A percentile compares a stretch with the other conserved stretches of the same genome.
phyloP scores from a whole-genome alignment of 2,797 vertebrate species.

The Sebastes melanostomus region DNA sequence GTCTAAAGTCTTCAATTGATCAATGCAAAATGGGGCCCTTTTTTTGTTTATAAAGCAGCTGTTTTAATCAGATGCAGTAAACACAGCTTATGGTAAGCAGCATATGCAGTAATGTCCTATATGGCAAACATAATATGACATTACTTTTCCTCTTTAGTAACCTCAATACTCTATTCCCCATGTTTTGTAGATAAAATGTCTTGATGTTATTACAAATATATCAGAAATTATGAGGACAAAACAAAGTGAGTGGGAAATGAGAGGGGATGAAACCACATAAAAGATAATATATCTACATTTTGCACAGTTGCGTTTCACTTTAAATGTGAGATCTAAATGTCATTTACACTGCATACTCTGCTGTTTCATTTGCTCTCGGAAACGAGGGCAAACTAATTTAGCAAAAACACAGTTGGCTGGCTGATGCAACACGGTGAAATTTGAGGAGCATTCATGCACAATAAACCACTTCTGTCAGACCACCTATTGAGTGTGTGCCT shows the following conservation, averaged over 20 bases:
- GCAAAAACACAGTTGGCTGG: slow-evolving; percentile 71
- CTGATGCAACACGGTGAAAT: slow-evolving; percentile 84
- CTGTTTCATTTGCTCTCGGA: slow-evolving; percentile 67
- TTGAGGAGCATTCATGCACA: slow-evolving; percentile 75
- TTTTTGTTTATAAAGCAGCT: background rate
- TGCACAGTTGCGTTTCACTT: slow-evolving; percentile 18
- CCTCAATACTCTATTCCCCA: background rate
- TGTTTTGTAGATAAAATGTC: background rate
- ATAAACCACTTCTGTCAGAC: slow-evolving; percentile 77
- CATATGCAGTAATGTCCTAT: background rate
- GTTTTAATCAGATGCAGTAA: background rate
- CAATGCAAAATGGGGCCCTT: background rate
- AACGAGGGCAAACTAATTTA: slow-evolving; percentile 76
- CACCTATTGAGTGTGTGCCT: slow-evolving; percentile 65
- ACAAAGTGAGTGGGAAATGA: background rate
- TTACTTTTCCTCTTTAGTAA: background rate
- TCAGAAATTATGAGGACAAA: background rate
- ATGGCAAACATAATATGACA: background rate
- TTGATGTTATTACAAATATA: background rate
- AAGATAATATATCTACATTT: slow-evolving; percentile 2
- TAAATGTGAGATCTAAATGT: slow-evolving; percentile 28
- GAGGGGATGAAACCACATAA: background rate
- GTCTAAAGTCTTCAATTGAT: background rate
- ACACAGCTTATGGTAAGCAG: background rate
- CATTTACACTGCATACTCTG: slow-evolving; percentile 51